Base-by-base conservation (phyloP, 2,113 vertebrate genomes). In the Dunckerocampus dactyliophorus region DNA sequence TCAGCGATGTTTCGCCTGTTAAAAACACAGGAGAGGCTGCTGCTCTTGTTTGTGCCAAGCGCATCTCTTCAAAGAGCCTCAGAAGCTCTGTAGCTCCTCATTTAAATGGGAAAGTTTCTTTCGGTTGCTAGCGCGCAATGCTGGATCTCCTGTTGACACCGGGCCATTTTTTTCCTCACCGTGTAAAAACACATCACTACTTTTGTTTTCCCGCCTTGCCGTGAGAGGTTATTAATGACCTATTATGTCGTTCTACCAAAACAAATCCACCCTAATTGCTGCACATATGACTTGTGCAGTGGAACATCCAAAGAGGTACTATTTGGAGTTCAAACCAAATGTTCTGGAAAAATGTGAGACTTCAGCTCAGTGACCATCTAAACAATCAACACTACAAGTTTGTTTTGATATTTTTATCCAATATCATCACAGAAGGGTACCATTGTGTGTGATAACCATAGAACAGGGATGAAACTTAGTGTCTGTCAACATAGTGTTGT, bases 71-170 rank as follows among this genome's bases (percentile, higher is more conserved):
- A 91, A 91, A 91, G 89, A 65, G 71, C 77, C 83, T 84, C 68
- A 50, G 72, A 83, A 71, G 75, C 85, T 87, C 86, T 79, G 86
- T 69, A 82, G 86, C 77, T 71, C 79, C 88, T 90, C 85, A 89
- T 91, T 89, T 90, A 89, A 87, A 91, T 88, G 79, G 84, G 75
- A 88, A 86, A 84, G 77, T 88, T 88, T 83, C 83, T 88, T 83
- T 83, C 74, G 77, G 81, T 80, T 72, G 83, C 56, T 78, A 72
- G 76, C 66, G 16, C 69, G 74, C 45, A 62, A 69, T 65, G 74
- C 69, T 67, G 74, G 72, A 79, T 80, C 85, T 91, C 83, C 74
- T 84, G 84, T 89, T 91, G 88, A 90, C 88, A 88, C 73, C 39
- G 59, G 88, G 86, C 83, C 83, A 68, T 82, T 88, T 85, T 63